phyloP scores from a whole-genome alignment of 2,888 invertebrate species.

The Eristalis arbustorum region DNA sequence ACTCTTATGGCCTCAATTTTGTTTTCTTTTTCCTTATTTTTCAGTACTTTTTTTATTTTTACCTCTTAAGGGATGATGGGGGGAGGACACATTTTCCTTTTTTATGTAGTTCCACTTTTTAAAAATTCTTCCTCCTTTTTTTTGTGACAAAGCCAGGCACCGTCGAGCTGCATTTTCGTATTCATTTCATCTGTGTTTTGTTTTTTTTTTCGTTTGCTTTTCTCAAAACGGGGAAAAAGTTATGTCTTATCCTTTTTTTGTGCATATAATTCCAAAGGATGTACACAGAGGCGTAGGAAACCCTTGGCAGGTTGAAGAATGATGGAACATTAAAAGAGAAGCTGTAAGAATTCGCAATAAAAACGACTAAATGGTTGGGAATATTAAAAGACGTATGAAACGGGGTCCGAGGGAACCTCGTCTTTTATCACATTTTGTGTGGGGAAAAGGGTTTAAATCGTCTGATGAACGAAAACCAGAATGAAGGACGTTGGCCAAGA shows the following conservation, averaged over 20 bases:
- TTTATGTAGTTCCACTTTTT: slow-evolving; percentile 24
- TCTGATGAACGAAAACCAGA: background rate
- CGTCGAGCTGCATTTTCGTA: slow-evolving; percentile 50
- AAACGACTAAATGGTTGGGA: slow-evolving; percentile 3
- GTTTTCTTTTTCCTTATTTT: slow-evolving; percentile 37
- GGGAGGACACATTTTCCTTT: slow-evolving; percentile 44
- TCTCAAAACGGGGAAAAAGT: no score
- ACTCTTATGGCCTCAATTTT: slow-evolving; percentile 69
- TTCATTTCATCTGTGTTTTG: slow-evolving; percentile 28
- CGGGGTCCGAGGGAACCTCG: background rate
- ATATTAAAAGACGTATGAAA: background rate
- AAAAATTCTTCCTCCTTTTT: slow-evolving; percentile 30
- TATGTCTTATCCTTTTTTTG: background rate
- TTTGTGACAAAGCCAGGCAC: slow-evolving; percentile 56
- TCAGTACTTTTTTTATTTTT: slow-evolving; percentile 8
- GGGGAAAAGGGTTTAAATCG: background rate
- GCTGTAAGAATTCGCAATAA: slow-evolving; percentile 26
- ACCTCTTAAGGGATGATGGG: background rate
- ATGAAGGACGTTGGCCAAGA: background rate
- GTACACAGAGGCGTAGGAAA: background rate
- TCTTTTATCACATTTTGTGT: background rate
- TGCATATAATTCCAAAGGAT: background rate
- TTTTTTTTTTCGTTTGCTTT: slow-evolving; percentile 1
- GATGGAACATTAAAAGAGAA: slow-evolving; percentile 38
- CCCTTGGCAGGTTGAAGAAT: slow-evolving; percentile 51